phyloP scores from a whole-genome alignment of 1,140 invertebrate genomes.

The Apis mellifera region Amel_HAv3.1 CM009938.2:6111501-6112000 shows the following conservation, averaged over 20 bases:
- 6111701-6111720: not conserved
- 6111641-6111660: not conserved
- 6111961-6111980: constrained; percentile 43
- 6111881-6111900: constrained; percentile 30
- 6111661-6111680: not conserved
- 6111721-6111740: not conserved
- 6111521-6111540: not conserved
- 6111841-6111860: constrained; percentile 40
- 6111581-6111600: too few relatives aligned
- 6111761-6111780: constrained; percentile 38
- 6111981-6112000: constrained; percentile 30
- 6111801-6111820: not conserved
- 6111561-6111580: not conserved
- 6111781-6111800: constrained; percentile 19
- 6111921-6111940: constrained; percentile 47
- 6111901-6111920: constrained; percentile 48
- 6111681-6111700: too few relatives aligned
- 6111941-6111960: constrained; percentile 39
- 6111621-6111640: not conserved
- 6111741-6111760: not conserved
- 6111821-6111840: constrained; percentile 33
- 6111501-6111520: not conserved
- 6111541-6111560: not conserved
- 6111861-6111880: not conserved
- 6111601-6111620: not conserved